These are phyloP conservation scores for Hyles vespertilio DNA, from an alignment of 1,140 invertebrate species.

Conservation along the genomic window DNA sequence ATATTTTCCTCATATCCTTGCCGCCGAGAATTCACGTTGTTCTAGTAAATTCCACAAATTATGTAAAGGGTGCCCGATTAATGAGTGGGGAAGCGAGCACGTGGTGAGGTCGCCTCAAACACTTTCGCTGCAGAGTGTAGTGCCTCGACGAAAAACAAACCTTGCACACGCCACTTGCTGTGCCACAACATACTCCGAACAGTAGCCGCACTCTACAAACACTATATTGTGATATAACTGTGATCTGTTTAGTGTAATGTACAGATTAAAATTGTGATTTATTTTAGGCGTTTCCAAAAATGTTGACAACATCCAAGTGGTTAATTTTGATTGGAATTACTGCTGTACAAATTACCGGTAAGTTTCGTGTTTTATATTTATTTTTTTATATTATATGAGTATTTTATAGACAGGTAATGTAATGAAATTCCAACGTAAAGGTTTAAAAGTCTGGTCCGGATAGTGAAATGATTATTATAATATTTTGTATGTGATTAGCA, in stretches of 20 bases:
- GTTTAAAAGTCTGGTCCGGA: too few relatives aligned
- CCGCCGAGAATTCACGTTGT: too few relatives aligned
- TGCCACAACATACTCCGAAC: background rate
- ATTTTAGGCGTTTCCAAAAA: constrained; percentile 19
- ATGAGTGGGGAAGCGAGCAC: constrained; percentile 39
- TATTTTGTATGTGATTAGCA: too few relatives aligned
- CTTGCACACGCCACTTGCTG: constrained; percentile 45
- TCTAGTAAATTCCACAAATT: constrained; percentile 5
- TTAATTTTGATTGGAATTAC: constrained; percentile 74
- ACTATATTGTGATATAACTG: constrained; percentile 9
- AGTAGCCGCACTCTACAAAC: background rate
- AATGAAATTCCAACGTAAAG: too few relatives aligned
- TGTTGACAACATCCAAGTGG: constrained; percentile 62
- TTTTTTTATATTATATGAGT: too few relatives aligned
- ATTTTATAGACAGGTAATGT: too few relatives aligned
- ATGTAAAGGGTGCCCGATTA: constrained; percentile 24
- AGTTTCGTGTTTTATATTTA: constrained; percentile 14
- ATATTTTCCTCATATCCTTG: background rate
- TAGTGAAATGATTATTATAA: too few relatives aligned
- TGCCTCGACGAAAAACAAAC: constrained; percentile 40
- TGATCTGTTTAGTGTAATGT: constrained; percentile 15
- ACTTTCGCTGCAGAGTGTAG: constrained; percentile 45
- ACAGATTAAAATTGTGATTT: constrained; percentile 1
- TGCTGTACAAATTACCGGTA: constrained; percentile 54
- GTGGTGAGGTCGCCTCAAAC: constrained; percentile 35